Base-by-base conservation (phyloP, 1,140 invertebrate genomes). In the Brachionus rotundiformis region DNA sequence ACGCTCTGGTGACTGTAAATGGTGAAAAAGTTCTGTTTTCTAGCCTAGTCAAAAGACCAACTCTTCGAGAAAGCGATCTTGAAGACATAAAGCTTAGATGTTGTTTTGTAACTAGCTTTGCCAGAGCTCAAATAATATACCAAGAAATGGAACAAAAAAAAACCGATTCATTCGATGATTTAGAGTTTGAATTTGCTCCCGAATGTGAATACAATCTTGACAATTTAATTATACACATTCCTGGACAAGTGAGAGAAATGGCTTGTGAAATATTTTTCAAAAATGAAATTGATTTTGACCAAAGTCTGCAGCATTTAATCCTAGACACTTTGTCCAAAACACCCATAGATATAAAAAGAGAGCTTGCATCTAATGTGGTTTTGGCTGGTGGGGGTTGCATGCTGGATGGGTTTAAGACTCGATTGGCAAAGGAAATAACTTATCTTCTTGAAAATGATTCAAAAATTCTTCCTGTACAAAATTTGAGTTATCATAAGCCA, bases 241-340 rank as follows among this genome's bases (percentile, higher is more conserved):
- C 79, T 7, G 59, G 79, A 2, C 8, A 25, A 25, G 79, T 81
- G 4, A 90, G 94, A 65, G 94, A 96, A 88, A 90, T 91, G 61
- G 91, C 91, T 11, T 92, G 91, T 85, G 94, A 96, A 90, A 87
- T 93, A 36, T 87, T 96, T 82, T 96, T 95, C 90, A 92, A 94
- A 86, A 89, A 91, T 83, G 93, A 94, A 86, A 92, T 91, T 84
- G 94, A 96, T 33, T 5, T 11, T 84, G 91, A 93, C 85, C 90
- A 92, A n/a, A 93, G 92, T 71, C 85, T 96, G 76, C 90, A 93
- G 7, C 93, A 93, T n/a, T 91, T 95, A 86, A 91, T 96, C 83
- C 86, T 96, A 8, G 92, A 95, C 87, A 89, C 93, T 29, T 91
- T 96, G 71, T 71, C 92, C 5, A 91, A 93, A 91, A 93, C 92